Percentiles rank a stretch among this genome's conserved stretches.
Conservation (phyloP, 2,797 vertebrate species). For the Scyliorhinus canicula region DNA sequence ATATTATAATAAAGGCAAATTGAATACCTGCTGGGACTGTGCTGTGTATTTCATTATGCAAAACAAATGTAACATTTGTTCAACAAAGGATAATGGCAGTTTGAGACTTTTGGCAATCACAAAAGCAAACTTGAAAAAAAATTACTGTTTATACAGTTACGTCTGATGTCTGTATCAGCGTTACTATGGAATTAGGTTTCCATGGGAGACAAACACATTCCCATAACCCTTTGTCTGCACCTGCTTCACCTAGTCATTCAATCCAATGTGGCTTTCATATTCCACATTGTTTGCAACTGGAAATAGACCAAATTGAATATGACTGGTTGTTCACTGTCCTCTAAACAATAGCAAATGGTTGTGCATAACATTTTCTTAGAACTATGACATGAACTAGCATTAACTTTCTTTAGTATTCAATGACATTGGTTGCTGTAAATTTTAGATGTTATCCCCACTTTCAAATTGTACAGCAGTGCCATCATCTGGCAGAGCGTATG, state of each 20-base stretch:
- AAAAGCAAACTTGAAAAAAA: slow-evolving; percentile 36
- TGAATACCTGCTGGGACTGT: slow-evolving; percentile 37
- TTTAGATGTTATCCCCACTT: not conserved
- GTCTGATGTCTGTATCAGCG: slow-evolving; percentile 37
- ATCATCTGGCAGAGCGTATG: not conserved
- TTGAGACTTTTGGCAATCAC: slow-evolving; percentile 38
- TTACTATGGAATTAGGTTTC: slow-evolving; percentile 39
- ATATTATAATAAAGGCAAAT: slow-evolving; percentile 39
- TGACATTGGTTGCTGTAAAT: not conserved
- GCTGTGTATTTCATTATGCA: slow-evolving; percentile 39
- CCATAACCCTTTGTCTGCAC: slow-evolving; percentile 36
- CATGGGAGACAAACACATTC: slow-evolving; percentile 37
- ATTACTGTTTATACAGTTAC: slow-evolving; percentile 38
- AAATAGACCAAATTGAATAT: slow-evolving; percentile 35
- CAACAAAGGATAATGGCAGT: slow-evolving; percentile 39
- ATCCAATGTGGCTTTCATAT: slow-evolving; percentile 29
- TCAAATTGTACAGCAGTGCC: slow-evolving; percentile 32
- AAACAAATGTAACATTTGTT: slow-evolving; percentile 39
- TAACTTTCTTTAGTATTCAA: slow-evolving; percentile 34
- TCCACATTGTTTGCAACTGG: slow-evolving; percentile 32
- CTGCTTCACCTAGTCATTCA: slow-evolving; percentile 32
- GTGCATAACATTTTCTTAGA: slow-evolving; percentile 35
- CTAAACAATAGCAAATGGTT: slow-evolving; percentile 28
- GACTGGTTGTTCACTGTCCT: slow-evolving; percentile 30
- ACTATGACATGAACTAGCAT: slow-evolving; percentile 33